Conservation (phyloP, 2,113 vertebrate genomes). For the Scartelaos histophorus region DNA sequence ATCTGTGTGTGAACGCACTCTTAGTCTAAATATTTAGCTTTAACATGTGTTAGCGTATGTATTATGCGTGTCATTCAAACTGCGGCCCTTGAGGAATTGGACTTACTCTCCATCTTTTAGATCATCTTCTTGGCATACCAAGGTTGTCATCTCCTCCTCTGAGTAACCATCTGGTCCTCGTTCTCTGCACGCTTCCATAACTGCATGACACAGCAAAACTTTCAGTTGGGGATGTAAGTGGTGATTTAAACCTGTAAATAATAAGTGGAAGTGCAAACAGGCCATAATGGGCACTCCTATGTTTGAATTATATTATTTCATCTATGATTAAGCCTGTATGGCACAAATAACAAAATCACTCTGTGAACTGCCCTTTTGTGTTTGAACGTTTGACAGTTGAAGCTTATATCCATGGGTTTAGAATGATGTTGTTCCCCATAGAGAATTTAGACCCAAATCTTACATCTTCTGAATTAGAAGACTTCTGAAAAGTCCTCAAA, state of each 20-base stretch:
- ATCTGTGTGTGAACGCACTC: no score
- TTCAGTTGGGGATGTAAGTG: background rate
- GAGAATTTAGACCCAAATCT: no score
- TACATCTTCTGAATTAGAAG: no score
- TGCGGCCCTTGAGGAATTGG: background rate
- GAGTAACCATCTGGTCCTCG: slow-evolving; percentile 3
- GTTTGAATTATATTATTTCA: background rate
- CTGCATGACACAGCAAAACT: slow-evolving; percentile 13
- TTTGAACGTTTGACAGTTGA: background rate
- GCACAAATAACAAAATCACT: background rate
- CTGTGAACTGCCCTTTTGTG: background rate
- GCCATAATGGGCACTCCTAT: background rate
- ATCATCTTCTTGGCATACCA: slow-evolving; percentile 81
- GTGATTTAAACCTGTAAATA: background rate
- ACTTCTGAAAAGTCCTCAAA: no score
- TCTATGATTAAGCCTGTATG: background rate
- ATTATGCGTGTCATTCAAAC: background rate
- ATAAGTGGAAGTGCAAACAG: background rate
- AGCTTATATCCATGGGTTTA: no score
- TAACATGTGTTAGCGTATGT: background rate
- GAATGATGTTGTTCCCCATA: no score
- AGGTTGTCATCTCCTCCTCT: slow-evolving; percentile 55
- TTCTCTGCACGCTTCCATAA: slow-evolving; percentile 32
- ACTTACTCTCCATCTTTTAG: slow-evolving; percentile 87
- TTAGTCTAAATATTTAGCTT: background rate